Evolutionary conservation across 2,113 vertebrate species (phyloP), one percentile per base, ranked within the genome.

Genomic region (Cryptomyrus ogoouensis): DNA sequence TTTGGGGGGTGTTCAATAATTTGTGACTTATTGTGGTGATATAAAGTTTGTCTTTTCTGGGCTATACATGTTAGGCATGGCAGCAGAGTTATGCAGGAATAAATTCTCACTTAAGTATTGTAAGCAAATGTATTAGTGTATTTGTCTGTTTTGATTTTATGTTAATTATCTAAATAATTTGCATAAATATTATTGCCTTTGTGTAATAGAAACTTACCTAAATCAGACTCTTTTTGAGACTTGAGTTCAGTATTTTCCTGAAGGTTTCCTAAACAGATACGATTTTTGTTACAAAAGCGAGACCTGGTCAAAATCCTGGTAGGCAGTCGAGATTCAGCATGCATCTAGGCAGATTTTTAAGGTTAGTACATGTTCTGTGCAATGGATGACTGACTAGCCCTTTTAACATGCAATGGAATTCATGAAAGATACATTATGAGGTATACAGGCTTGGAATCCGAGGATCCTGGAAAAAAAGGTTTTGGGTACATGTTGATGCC

Each of bases 181-280:
- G n/a, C 24, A 86, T 86, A 49, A n/a, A 47, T 46, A 47, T 49
- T 44, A n/a, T 86, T 86, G 10, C 8, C 46, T 50, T 50, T 3
- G 24, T 27, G 24, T 49, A 86, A 31, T 52, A 50, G n/a, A 15
- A 49, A 13, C 15, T 46, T 49, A 77, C 88, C 58, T 42, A 62
- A 24, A 39, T 3, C 42, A 62, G 90, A 50, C 9, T 85, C 2
- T 0, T 3, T 93, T 92, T 91, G 90, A 35, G 39, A 89, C 92
- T 88, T 92, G 89, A 93, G 92, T 90, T 94, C 93, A 0, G 93
- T 89, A 53, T 91, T 91, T 5, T 93, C 92, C 2, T 1, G 77
- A 24, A 35, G 88, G 21, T 70, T 24, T 15, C 74, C 35, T 3
- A 1, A 50, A 50, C 84, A 86, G 44, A 49, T 15, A 52, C 7